phyloP scores from a whole-genome alignment of 2,797 vertebrate genomes.

The Varecia variegata region DNA sequence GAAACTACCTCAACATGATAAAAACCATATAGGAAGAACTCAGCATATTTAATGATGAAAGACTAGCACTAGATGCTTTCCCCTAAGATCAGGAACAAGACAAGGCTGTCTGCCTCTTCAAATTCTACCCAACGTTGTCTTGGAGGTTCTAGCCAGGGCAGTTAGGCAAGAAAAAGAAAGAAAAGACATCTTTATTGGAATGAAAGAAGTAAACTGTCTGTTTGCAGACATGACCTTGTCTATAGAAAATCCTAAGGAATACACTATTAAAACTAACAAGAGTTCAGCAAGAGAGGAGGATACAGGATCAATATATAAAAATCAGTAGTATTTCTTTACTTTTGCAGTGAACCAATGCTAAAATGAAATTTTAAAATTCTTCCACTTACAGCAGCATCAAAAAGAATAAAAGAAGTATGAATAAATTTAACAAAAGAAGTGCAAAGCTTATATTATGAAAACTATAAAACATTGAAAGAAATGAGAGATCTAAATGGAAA shows the following conservation, averaged over 20 bases:
- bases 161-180: neutral
- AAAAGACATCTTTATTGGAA: neutral
- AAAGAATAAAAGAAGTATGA: neutral
- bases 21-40: neutral
- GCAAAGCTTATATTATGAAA: neutral
- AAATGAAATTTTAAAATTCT: neutral
- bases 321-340: neutral
- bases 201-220: neutral
- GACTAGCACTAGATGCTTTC: neutral
- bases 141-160: neutral
- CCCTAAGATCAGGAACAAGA: neutral
- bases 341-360: neutral
- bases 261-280: neutral
- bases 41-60: neutral
- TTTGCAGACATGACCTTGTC: neutral
- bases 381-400: neutral
- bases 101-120: neutral
- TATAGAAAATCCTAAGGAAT: neutral
- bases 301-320: neutral
- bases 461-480: neutral
- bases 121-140: neutral
- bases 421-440: neutral
- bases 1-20: neutral
- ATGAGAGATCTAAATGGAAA: neutral
- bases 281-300: neutral